A percentile compares a stretch with the other conserved stretches of the same genome.
These are phyloP conservation scores for Quadroppia sp. DNA, from an alignment of 2,888 invertebrate species.

Conservation along the genomic window DNA sequence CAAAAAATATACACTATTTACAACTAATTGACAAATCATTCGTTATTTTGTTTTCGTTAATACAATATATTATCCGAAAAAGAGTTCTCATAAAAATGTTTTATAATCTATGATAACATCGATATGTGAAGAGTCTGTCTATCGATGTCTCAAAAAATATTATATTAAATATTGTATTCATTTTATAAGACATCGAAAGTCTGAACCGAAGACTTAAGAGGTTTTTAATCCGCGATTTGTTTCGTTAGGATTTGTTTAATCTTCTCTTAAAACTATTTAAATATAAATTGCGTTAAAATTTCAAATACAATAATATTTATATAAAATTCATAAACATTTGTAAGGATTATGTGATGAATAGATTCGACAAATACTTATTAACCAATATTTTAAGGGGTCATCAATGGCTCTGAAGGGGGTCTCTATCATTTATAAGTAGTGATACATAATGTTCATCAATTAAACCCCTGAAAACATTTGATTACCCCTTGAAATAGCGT, in stretches of 20 bases:
- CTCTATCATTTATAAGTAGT: no score
- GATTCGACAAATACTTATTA: no score
- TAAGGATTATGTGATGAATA: neutral
- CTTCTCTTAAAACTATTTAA: neutral
- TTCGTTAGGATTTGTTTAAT: constrained; percentile 21
- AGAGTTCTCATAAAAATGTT: neutral
- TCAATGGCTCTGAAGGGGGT: no score
- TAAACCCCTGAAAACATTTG: no score
- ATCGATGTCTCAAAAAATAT: neutral
- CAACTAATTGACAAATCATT: no score
- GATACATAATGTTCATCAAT: no score
- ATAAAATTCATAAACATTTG: neutral
- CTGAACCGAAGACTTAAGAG: neutral
- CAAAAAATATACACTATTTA: no score
- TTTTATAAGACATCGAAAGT: neutral
- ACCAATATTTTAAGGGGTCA: no score
- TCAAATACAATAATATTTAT: neutral
- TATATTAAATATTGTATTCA: neutral
- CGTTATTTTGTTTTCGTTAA: no score
- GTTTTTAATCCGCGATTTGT: constrained; percentile 18
- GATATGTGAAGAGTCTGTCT: neutral
- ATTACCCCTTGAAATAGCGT: no score
- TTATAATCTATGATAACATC: neutral
- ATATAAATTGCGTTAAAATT: neutral
- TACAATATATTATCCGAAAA: no score